phyloP scores from a whole-genome alignment of 2,888 invertebrate genomes.

The Dasysyrphus albostriatus region DNA sequence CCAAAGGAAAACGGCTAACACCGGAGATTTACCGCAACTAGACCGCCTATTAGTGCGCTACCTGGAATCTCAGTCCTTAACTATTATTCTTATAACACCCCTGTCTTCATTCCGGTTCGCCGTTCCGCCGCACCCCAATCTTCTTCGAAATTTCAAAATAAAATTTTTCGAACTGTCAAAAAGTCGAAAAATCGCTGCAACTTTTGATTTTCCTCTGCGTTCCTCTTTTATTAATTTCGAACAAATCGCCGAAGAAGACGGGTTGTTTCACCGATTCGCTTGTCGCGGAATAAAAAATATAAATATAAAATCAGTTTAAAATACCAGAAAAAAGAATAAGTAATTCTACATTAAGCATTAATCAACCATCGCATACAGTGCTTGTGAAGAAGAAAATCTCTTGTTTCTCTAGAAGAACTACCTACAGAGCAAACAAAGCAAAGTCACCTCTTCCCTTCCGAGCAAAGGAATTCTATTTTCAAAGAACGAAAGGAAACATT shows the following conservation, averaged over 20 bases:
- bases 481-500: constrained; percentile 22
- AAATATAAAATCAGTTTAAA: constrained; percentile 34
- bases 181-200: constrained; percentile 35
- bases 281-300: constrained; percentile 60
- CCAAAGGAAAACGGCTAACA: too few species aligned
- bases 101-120: constrained; percentile 42
- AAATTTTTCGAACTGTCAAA: constrained; percentile 66
- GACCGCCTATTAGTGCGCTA: neutral
- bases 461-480: constrained; percentile 24
- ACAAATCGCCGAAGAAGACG: constrained; percentile 70
- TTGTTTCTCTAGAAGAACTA: constrained; percentile 8
- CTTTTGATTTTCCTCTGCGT: constrained; percentile 35
- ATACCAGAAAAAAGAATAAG: constrained; percentile 5
- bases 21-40: neutral
- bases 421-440: constrained; percentile 8
- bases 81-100: neutral
- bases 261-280: constrained; percentile 71
- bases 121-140: constrained; percentile 39
- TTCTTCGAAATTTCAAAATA: constrained; percentile 50
- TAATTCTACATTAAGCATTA: constrained; percentile 6
- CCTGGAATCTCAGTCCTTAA: neutral
- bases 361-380: constrained; percentile 34
- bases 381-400: constrained; percentile 15
- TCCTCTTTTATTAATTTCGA: constrained; percentile 62
- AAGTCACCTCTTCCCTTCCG: neutral